Evolutionary conservation across 2,113 vertebrate species (phyloP).

Genomic region (Notothenia coriiceps): DNA sequence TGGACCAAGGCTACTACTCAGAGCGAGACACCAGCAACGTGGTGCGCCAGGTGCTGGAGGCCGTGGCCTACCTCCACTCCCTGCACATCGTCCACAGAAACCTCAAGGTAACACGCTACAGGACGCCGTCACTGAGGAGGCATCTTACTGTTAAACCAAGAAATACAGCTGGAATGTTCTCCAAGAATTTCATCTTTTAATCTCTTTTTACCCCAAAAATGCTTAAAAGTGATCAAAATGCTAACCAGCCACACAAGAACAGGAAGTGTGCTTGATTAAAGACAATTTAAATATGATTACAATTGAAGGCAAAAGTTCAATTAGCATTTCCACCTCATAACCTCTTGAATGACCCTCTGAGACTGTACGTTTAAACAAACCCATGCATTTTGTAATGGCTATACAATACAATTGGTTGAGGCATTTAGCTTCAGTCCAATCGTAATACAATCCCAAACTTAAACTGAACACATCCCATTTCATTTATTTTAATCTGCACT

Average conservation of each 20-base stretch:
- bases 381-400: not conserved
- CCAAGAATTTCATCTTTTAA: too few relatives aligned
- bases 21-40: constrained; percentile 98
- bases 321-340: not conserved
- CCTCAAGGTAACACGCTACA: constrained; percentile 89
- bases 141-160: not conserved
- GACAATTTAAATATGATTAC: not conserved
- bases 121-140: not conserved
- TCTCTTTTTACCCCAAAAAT: too few relatives aligned
- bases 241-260: not conserved
- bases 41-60: constrained; percentile 96
- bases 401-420: not conserved
- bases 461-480: not conserved
- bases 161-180: not conserved
- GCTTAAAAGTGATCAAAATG: not conserved
- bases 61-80: constrained; percentile 97
- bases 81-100: constrained; percentile 97
- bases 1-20: constrained; percentile 99
- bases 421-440: not conserved
- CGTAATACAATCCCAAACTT: not conserved
- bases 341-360: not conserved
- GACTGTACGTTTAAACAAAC: not conserved
- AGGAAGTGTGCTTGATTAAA: not conserved
- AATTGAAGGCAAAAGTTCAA: not conserved
- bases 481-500: not conserved